Percentiles rank a stretch among this genome's conserved stretches.
phyloP scores from a whole-genome alignment of 2,797 vertebrate genomes.

The Poecilia wingei region DNA sequence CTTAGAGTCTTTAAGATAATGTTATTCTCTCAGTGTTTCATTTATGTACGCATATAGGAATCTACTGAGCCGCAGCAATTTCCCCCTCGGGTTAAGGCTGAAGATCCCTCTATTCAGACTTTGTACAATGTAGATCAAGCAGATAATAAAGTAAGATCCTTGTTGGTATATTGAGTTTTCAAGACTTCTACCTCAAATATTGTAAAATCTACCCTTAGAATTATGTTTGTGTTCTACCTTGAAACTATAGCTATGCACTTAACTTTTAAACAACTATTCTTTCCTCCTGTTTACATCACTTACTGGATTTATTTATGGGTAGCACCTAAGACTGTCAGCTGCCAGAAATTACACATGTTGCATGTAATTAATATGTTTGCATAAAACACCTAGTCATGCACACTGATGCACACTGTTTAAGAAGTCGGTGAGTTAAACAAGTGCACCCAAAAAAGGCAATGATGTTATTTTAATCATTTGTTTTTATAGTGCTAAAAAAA shows the following conservation, averaged over 20 bases:
- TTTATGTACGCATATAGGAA: not conserved
- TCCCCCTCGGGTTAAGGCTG: not conserved
- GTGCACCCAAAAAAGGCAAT: not conserved
- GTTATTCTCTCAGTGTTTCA: not conserved
- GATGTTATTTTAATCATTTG: no score
- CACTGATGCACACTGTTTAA: not conserved
- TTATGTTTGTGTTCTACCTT: not conserved
- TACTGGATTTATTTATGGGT: not conserved
- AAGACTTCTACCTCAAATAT: not conserved
- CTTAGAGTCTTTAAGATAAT: not conserved
- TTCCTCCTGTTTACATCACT: not conserved
- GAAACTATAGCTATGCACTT: not conserved
- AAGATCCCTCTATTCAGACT: not conserved
- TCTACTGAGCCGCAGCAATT: not conserved
- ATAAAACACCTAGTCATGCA: not conserved
- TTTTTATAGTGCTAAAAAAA: no score
- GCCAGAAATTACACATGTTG: not conserved
- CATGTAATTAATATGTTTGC: not conserved
- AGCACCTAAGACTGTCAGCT: not conserved
- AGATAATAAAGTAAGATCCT: not conserved
- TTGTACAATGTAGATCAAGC: not conserved
- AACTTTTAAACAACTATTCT: not conserved
- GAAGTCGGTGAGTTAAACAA: not conserved
- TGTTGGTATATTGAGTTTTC: not conserved
- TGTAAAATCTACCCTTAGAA: not conserved